Evolutionary conservation across 2,797 vertebrate species (phyloP).

Genomic region (Melanotaenia boesemani): DNA sequence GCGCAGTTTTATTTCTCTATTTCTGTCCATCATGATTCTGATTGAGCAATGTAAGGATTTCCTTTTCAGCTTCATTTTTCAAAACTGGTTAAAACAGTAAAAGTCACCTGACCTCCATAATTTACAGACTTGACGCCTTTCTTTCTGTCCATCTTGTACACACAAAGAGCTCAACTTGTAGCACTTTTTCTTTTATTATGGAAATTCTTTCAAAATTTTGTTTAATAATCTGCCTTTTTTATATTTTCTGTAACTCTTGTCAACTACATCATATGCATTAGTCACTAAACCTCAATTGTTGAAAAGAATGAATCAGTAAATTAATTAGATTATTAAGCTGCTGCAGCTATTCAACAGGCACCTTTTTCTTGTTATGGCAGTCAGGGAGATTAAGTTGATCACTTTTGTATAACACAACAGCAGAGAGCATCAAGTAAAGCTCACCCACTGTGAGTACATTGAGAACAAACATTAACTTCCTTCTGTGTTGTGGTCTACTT

Average conservation of each 20-base stretch:
- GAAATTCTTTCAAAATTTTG: background rate
- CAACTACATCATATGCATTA: background rate
- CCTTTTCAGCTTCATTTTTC: conserved; percentile 38
- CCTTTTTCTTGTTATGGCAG: background rate
- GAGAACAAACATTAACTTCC: conserved; percentile 23
- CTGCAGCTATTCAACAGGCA: background rate
- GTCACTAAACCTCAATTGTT: background rate
- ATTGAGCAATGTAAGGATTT: conserved; percentile 35
- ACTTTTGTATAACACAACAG: background rate
- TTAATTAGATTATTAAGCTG: conserved; percentile 12
- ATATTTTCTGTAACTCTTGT: background rate
- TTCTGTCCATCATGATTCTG: conserved; percentile 28
- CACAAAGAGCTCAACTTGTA: conserved; percentile 5
- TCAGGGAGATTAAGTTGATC: background rate
- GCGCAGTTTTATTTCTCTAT: conserved; percentile 5
- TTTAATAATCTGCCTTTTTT: background rate
- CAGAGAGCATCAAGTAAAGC: background rate
- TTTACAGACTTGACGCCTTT: conserved; percentile 36
- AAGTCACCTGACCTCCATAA: conserved; percentile 41
- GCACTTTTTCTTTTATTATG: too few relatives aligned
- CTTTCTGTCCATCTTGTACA: conserved; percentile 1
- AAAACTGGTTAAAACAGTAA: conserved; percentile 26
- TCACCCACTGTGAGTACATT: background rate
- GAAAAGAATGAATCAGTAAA: background rate
- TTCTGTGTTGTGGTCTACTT: conserved; percentile 30